Conservation (phyloP, 2,888 invertebrate genomes). For the Microctonus aethiopoides region DNA sequence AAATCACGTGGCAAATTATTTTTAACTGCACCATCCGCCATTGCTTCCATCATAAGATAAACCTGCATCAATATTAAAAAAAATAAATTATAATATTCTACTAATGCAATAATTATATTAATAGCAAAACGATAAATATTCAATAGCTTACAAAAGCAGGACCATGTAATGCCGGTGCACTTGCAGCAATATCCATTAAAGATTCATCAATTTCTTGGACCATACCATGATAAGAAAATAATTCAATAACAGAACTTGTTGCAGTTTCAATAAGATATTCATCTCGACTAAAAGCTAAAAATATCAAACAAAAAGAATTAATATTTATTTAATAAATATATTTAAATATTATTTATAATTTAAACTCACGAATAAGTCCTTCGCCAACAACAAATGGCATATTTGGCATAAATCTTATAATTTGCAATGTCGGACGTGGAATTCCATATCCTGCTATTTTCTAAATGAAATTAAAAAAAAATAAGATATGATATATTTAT, state of each 20-base stretch:
- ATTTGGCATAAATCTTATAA: too few species aligned
- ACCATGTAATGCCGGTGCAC: conserved; percentile 85
- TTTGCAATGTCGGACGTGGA: too few species aligned
- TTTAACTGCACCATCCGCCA: conserved; percentile 94
- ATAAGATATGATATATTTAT: too few species aligned
- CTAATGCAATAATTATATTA: background rate
- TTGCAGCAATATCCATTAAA: conserved; percentile 81
- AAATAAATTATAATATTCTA: background rate
- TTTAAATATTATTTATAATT: background rate
- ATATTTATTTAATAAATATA: background rate
- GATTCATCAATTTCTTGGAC: conserved; percentile 82
- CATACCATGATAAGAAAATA: conserved; percentile 74
- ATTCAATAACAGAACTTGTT: conserved; percentile 41
- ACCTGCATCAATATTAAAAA: conserved; percentile 70
- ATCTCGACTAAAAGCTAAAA: conserved; percentile 63
- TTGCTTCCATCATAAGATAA: conserved; percentile 88
- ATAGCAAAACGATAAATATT: background rate
- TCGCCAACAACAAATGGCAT: conserved; percentile 76
- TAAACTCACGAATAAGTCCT: conserved; percentile 57
- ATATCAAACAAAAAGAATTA: background rate
- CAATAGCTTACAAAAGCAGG: conserved; percentile 87
- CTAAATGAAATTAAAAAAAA: conserved; percentile 9
- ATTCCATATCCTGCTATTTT: background rate
- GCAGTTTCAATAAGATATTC: background rate
- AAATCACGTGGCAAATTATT: conserved; percentile 87